Evolutionary conservation across 2,888 invertebrate genomes (phyloP).

Genomic region (Latheticus oryzae): DNA sequence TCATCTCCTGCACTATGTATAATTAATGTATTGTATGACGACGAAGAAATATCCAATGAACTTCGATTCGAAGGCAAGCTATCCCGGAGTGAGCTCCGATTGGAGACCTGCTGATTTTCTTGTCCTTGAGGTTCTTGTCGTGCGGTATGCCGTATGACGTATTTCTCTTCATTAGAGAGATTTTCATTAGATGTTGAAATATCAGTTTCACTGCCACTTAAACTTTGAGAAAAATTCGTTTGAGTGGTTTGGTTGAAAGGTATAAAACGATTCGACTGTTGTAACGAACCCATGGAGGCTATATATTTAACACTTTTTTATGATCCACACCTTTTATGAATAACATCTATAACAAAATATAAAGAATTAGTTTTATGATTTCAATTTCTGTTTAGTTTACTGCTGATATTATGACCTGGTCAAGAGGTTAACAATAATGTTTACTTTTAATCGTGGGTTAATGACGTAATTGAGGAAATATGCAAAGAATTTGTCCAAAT

Average conservation of each 20-base stretch:
- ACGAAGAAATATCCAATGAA: constrained; percentile 79
- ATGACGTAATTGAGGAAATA: constrained; percentile 49
- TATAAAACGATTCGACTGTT: constrained; percentile 59
- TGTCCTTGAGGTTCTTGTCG: constrained; percentile 94
- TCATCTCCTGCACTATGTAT: constrained; percentile 82
- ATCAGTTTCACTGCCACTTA: constrained; percentile 89
- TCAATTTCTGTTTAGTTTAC: too few relatives aligned
- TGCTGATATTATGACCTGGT: too few relatives aligned
- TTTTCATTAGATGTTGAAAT: constrained; percentile 92
- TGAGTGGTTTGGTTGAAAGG: constrained; percentile 54
- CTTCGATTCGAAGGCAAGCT: constrained; percentile 74
- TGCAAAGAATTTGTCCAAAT: constrained; percentile 46
- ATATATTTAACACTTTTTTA: constrained; percentile 11
- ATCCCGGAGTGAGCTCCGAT: constrained; percentile 72
- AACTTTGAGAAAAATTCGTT: constrained; percentile 76
- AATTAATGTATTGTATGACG: constrained; percentile 85
- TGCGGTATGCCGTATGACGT: constrained; percentile 83
- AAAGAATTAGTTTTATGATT: too few relatives aligned
- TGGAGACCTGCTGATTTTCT: constrained; percentile 77
- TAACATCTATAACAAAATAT: constrained; percentile 51
- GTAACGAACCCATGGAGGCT: constrained; percentile 51
- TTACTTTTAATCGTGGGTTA: constrained; percentile 46
- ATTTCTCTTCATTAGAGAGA: constrained; percentile 85
- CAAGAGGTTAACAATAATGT: constrained; percentile 47
- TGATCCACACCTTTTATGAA: constrained; percentile 50